These are phyloP conservation scores for Lithosia quadra DNA, from an alignment of 2,888 invertebrate species.

Conservation along the genomic window DNA sequence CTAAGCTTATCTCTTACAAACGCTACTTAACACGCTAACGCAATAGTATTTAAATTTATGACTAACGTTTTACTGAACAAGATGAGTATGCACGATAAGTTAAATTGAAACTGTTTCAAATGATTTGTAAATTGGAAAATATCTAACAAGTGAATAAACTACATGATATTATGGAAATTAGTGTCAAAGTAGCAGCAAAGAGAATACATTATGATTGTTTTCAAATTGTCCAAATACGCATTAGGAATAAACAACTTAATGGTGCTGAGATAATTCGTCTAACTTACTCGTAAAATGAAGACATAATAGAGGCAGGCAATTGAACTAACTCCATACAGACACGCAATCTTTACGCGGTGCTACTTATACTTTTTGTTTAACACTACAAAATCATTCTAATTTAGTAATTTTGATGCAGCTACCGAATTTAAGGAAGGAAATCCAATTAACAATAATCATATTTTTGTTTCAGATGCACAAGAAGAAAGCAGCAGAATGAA, in stretches of 20 bases:
- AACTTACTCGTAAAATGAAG: constrained; percentile 69
- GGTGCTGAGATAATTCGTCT: constrained; percentile 50
- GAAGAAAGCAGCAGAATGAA: constrained; percentile 54
- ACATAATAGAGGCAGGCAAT: constrained; percentile 70
- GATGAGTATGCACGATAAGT: background rate
- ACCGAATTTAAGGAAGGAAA: constrained; percentile 59
- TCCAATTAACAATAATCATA: constrained; percentile 59
- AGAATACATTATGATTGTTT: constrained; percentile 33
- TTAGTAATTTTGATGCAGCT: constrained; percentile 59
- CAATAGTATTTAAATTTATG: constrained; percentile 18
- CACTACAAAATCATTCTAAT: constrained; percentile 58
- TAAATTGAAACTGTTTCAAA: background rate
- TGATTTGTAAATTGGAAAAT: background rate
- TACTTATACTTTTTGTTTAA: constrained; percentile 62
- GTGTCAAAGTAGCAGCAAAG: constrained; percentile 33
- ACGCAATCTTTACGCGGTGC: constrained; percentile 62
- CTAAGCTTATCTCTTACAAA: constrained; percentile 15
- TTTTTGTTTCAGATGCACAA: constrained; percentile 78
- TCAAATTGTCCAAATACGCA: constrained; percentile 43
- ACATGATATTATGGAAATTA: constrained; percentile 30
- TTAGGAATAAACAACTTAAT: constrained; percentile 46
- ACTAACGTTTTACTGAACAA: background rate
- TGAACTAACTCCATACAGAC: constrained; percentile 63
- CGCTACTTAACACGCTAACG: constrained; percentile 10
- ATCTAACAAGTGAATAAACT: constrained; percentile 10